Evolutionary conservation across 2,888 invertebrate genomes (phyloP).

Genomic region (Euplexia lucipara): DNA sequence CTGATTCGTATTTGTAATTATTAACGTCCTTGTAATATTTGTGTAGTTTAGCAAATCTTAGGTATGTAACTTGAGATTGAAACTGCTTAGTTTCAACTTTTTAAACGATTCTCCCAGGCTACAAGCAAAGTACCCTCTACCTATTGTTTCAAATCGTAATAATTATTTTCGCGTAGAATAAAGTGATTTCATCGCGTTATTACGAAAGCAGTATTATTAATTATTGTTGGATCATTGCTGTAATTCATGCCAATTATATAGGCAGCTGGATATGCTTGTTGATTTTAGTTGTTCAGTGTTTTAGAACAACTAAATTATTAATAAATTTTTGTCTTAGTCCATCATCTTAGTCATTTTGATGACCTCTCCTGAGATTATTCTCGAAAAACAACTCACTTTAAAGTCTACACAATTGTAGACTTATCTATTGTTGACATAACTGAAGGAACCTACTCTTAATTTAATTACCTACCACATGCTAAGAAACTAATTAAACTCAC

Average conservation of each 20-base stretch:
- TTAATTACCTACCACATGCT: conserved; percentile 23
- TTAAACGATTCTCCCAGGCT: conserved; percentile 2
- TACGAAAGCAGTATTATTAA: conserved; percentile 42
- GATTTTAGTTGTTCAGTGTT: conserved; percentile 23
- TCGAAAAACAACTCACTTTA: conserved; percentile 25
- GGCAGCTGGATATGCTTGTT: not conserved
- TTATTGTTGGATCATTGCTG: conserved; percentile 23
- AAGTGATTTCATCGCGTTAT: conserved; percentile 45
- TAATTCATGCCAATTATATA: conserved; percentile 16
- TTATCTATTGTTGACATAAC: conserved; percentile 10
- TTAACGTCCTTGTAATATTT: conserved; percentile 68
- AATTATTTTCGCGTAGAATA: conserved; percentile 28
- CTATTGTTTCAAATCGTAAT: conserved; percentile 38
- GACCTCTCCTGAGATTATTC: conserved; percentile 40
- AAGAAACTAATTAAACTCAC: conserved; percentile 17
- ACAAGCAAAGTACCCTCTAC: conserved; percentile 54
- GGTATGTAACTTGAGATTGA: not conserved
- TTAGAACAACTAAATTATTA: not conserved
- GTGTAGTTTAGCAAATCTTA: conserved; percentile 18
- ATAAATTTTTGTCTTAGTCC: not conserved
- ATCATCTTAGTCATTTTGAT: too few species aligned
- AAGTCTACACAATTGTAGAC: conserved; percentile 1
- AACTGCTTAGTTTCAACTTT: not conserved
- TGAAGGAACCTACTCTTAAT: conserved; percentile 5
- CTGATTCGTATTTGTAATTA: conserved; percentile 59